Conservation (phyloP, 2,113 vertebrate species). For the Ornithorhynchus anatinus region DNA sequence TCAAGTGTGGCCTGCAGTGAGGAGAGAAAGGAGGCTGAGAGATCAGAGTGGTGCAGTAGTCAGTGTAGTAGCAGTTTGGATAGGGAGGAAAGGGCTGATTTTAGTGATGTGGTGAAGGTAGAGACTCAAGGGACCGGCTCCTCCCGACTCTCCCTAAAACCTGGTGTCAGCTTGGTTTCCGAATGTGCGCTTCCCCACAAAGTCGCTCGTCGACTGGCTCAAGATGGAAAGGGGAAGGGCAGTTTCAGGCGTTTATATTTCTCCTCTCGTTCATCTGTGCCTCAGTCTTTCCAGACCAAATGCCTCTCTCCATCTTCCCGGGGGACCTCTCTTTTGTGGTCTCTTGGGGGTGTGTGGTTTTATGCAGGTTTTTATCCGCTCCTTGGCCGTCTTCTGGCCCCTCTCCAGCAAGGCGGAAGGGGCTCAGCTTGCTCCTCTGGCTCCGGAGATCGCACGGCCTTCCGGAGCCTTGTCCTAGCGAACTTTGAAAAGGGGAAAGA, state of each 20-base stretch:
- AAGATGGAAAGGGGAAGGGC: background rate
- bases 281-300: conserved; percentile 55
- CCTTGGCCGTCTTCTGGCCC: conserved; percentile 50
- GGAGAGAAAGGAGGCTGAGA: accelerated
- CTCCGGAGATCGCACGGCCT: conserved; percentile 15
- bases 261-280: conserved; percentile 28
- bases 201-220: background rate
- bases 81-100: no score
- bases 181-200: no score
- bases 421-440: background rate
- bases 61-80: no score
- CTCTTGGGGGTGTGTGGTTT: conserved; percentile 65
- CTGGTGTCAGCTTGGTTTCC: no score
- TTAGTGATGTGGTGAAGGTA: no score
- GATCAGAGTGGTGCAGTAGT: accelerated
- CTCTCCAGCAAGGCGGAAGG: conserved; percentile 31
- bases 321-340: conserved; percentile 56
- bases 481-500: conserved; percentile 3
- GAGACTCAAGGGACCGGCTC: accelerated
- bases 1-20: no score
- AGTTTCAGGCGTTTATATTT: background rate
- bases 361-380: conserved; percentile 45
- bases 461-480: background rate
- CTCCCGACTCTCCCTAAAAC: no score
- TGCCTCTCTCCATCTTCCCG: conserved; percentile 32